Evolutionary conservation across 2,113 vertebrate genomes (phyloP), one percentile per base, ranked within the genome.

Genomic region (Elephas maximus): DNA sequence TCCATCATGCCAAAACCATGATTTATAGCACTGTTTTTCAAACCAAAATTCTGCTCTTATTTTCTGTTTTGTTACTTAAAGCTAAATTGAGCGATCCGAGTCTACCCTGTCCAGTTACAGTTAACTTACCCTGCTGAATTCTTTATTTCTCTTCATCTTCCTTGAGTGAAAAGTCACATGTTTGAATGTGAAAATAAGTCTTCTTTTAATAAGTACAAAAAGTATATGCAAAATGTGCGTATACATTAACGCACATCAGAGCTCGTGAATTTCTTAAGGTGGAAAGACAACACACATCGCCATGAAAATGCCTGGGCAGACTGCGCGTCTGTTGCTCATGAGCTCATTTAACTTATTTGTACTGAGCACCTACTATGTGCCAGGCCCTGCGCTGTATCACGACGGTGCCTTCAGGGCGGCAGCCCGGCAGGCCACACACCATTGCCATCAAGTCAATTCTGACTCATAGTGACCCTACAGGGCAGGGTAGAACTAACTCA

Each of bases 31-130:
- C 6, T 88, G 51, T 62, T 88, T 86, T 91, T 80, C n/a, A 45
- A 96, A 92, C n/a, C 37, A 90, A 96, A 96, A 67, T 90, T 92
- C 51, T 88, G 71, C 24, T 80, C 76, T 63, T 79, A 8, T 62
- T 74, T 93, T 76, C 76, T 86, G 44, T 87, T 96, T 96, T 86
- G 81, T 67, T 60, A 76, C 74, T 94, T 95, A 90, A 37, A 62
- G 88, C 23, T 63, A 80, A 79, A 85, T 9, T 37, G 24, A 45
- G 12, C 18, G 71, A 82, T 51, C 63, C 51, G 2, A 81, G 30
- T 57, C 44, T 67, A 69, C 30, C 10, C 53, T 87, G 18, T 73
- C 48, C 20, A 88, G 57, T 20, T 87, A 60, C 41, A 78, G 77
- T 94, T 60, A 37, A 57, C 33, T 94, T 95, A 51, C 51, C 77